These are phyloP conservation scores for Oreochromis grahami DNA, from an alignment of 2,797 vertebrate species.

Conservation along the genomic window DNA sequence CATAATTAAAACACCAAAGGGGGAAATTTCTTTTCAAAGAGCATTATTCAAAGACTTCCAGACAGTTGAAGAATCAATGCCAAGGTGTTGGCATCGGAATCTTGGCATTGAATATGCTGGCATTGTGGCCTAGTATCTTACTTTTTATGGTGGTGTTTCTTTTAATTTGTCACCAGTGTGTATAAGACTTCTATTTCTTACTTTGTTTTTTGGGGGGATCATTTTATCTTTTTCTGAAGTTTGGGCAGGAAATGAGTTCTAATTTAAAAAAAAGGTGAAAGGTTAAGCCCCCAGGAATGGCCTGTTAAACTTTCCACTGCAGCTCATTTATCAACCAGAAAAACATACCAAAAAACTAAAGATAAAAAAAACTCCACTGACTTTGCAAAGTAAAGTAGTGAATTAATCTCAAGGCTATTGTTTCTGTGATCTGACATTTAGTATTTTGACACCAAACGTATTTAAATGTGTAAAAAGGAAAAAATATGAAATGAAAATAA, in stretches of 20 bases:
- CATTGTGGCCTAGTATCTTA: not conserved
- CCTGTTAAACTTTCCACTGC: constrained; percentile 2
- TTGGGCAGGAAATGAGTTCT: not conserved
- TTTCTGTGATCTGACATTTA: constrained; percentile 11
- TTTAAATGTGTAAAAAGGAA: not conserved
- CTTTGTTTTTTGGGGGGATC: not conserved
- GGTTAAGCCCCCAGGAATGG: constrained; percentile 4
- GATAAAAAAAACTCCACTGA: not conserved
- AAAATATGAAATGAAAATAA: not conserved
- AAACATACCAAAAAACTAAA: not conserved
- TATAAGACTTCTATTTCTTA: not conserved
- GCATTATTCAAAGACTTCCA: not conserved
- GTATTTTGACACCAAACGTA: not conserved
- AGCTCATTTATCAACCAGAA: constrained; percentile 27
- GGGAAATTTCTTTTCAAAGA: not conserved
- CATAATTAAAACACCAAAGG: not conserved
- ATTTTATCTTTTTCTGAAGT: not conserved
- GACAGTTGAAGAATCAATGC: not conserved
- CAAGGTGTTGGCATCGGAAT: not conserved
- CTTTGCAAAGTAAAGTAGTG: constrained; percentile 1
- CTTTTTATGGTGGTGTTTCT: not conserved
- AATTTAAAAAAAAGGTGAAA: constrained; percentile 8
- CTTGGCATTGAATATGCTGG: not conserved
- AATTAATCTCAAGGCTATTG: not conserved
- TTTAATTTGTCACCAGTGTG: not conserved